Conservation (phyloP, 1,140 invertebrate species). For the Diabrotica undecimpunctata region DNA sequence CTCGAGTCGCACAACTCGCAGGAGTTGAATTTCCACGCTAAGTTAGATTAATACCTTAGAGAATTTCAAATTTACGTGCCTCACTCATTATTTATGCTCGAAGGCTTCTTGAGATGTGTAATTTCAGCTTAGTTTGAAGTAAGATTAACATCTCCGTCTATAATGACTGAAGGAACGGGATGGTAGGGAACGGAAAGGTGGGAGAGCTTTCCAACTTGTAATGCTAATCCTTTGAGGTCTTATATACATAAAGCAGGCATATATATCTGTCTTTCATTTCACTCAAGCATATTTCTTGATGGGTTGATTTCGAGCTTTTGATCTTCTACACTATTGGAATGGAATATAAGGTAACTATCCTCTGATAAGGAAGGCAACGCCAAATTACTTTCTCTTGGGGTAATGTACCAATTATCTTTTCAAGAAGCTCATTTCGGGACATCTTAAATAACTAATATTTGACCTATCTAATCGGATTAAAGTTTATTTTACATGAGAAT, state of each 20-base stretch:
- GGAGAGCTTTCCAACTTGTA: conserved; percentile 16
- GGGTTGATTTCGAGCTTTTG: conserved; percentile 11
- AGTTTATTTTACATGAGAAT: too few species aligned
- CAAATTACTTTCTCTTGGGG: not conserved
- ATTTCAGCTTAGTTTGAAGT: conserved; percentile 36
- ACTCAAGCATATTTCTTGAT: conserved; percentile 13
- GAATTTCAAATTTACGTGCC: conserved; percentile 45
- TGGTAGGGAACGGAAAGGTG: conserved; percentile 11
- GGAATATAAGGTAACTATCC: not conserved
- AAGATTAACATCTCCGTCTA: conserved; percentile 37
- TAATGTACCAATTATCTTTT: too few species aligned
- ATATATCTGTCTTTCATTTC: conserved; percentile 14
- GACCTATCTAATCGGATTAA: too few species aligned
- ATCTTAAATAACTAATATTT: too few species aligned
- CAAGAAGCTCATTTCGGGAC: too few species aligned
- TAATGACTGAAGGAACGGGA: conserved; percentile 17
- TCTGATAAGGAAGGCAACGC: not conserved
- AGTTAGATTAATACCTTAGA: conserved; percentile 43
- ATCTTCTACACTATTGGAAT: conserved; percentile 3
- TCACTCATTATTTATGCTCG: conserved; percentile 43
- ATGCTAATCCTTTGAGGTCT: conserved; percentile 20
- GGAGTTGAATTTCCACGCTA: conserved; percentile 46
- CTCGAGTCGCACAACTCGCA: conserved; percentile 44
- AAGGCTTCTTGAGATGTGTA: conserved; percentile 45
- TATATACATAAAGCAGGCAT: conserved; percentile 14